Evolutionary conservation across 2,797 vertebrate species (phyloP), one percentile per base, ranked within the genome.

Genomic region (Chromis chromis): DNA sequence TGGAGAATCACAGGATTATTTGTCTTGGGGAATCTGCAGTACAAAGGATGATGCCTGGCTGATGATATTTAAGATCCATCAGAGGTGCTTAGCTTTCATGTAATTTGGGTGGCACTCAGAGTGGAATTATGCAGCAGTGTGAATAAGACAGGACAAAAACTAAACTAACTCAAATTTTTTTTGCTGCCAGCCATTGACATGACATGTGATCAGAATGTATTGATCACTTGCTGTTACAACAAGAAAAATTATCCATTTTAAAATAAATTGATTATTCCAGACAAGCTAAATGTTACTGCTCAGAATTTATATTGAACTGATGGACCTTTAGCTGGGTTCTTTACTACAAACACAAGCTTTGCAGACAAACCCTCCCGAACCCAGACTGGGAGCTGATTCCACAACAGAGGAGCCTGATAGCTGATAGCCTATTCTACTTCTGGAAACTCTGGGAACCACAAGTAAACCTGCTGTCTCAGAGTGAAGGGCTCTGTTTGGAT

Each of bases 1-100:
- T 86, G 92, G 93, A 90, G 92, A 90, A 91, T 92, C 89, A 88
- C 81, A 78, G 74, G 52, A 85, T 91, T 87, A 87, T 88, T 91
- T 85, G 86, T 58, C 72, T 72, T 57, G 53, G 36, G 63, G 66
- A 82, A 76, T 76, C 22, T 74, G 54, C 67, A 50, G 61, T 46
- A 64, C 54, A 68, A 70, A 85, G 55, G 55, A 70, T 28, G 72
- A 74, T 16, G 52, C 46, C 61, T 17, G 62, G 73, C 60, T 67
- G 56, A 64, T 62, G 73, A 83, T 79, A 53, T 79, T 67, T 70
- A 50, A 62, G 60, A 65, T 69, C 71, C 64, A 74, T 73, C 22
- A 39, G 65, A 76, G 68, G 68, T 7, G 31, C 42, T 61, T 44
- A 22, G 75, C 50, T 50, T 65, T 36, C 28, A 21, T 70, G 67